Evolutionary conservation across 2,797 vertebrate species (phyloP), one percentile per base, ranked within the genome.

Genomic region (Parauchenoglanis punctatus): DNA sequence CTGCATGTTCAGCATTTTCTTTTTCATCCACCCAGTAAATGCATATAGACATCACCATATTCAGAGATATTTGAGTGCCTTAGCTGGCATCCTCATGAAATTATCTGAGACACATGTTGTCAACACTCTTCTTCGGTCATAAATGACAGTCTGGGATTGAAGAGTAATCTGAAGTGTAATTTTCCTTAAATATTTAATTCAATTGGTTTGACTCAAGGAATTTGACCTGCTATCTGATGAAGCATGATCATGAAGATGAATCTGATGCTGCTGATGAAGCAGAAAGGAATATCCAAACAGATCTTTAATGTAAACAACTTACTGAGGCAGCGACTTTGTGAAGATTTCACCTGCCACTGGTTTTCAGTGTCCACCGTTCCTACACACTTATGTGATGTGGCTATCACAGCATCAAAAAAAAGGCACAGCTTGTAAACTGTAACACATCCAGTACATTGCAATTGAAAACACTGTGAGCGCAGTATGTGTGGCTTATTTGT

Each of bases 401-500:
- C 44, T 54, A 83, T 67, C 72, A 7, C 68, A 49, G 28, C 28
- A 28, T 83, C 6, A 63, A 49, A 12, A 67, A 23, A 52, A 81
- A 81, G 23, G 6, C 13, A 0, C 31, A 81, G 35, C 44, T 82
- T 67, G 31, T 25, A 58, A 46, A 49, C 35, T 59, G n/a, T 56
- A n/a, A 46, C 65, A 17, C 44, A 70, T 68, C 7, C 68, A 78
- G 40, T 3, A 23, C 72, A 76, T 40, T 10, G 54, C 63, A 58
- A 84, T 84, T 25, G 52, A 86, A 89, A 86, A 80, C 75, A 56
- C 80, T 83, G 68, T 20, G 44, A 86, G 88, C 84, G 81, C 75
- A 81, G 56, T 82, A 72, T 35, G 18, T 85, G 83, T 28, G 13
- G 67, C 85, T 78, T 90, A 83, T 92, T 91, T 86, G 78, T 89